Evolutionary conservation across 2,797 vertebrate genomes (phyloP), one percentile per base, ranked within the genome.

Genomic region (Sebastes nivosus): DNA sequence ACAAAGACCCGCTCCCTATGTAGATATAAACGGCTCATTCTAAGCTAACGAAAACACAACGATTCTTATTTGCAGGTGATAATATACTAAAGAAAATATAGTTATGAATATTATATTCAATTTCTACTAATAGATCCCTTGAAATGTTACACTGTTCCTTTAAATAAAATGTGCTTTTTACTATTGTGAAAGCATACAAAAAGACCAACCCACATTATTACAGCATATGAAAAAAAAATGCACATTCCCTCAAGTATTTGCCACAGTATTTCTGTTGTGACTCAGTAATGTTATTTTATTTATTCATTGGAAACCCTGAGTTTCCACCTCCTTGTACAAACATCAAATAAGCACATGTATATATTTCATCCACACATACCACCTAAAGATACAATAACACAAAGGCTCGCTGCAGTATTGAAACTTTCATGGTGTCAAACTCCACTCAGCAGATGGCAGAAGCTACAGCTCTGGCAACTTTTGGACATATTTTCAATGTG

Each of bases 401-500:
- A 64, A 24, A 65, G 11, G 8, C 32, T 61, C 18, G n/a, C n/a
- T 67, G 42, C 42, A 34, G 22, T 14, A n/a, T 12, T 69, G 24
- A 55, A 75, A 76, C 24, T 72, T 30, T 52, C 3, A 8, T 54
- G 20, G 36, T 54, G 29, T 75, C 22, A 66, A 25, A 65, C 63
- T 57, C 71, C 9, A 8, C 27, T 75, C 14, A 74, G 32, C 76
- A 86, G 81, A 86, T 81, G 72, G 69, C 34, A 65, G 68, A 65
- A 25, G 46, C 52, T 32, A 38, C 52, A 6, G 32, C 60, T 65
- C 34, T 68, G 60, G 42, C 71, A 72, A 69, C 75, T 75, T 55
- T 75, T 60, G 34, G 68, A 67, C 80, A 76, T 24, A 60, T 67
- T 7, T 67, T 66, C 11, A 52, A 61, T 61, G 63, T 73, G 7